phyloP scores from a whole-genome alignment of 1,140 invertebrate species.

The Sipha flava region DNA sequence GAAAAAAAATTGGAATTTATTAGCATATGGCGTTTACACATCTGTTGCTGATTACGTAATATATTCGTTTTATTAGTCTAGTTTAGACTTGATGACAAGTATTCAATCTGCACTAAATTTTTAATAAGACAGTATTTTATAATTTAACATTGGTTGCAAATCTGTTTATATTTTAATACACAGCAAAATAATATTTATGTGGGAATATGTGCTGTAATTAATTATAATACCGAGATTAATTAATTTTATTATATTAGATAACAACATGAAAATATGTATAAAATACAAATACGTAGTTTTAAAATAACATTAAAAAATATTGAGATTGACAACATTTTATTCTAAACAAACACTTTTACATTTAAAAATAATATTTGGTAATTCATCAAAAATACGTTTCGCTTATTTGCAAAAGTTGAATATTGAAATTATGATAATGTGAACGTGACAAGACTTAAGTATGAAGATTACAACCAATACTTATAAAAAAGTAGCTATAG shows the following conservation, averaged over 20 bases:
- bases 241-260: neutral
- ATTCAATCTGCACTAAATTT: neutral
- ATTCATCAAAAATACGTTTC: neutral
- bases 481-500: neutral
- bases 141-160: neutral
- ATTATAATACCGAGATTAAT: neutral
- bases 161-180: neutral
- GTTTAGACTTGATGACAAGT: neutral
- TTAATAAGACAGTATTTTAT: neutral
- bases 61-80: neutral
- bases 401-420: neutral
- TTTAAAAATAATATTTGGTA: neutral
- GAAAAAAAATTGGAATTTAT: neutral
- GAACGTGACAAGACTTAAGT: neutral
- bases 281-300: neutral
- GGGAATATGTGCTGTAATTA: neutral
- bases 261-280: neutral
- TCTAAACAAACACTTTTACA: neutral
- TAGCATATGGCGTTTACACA: neutral
- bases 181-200: neutral
- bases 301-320: neutral
- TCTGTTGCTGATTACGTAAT: neutral
- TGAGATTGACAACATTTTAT: neutral
- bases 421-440: neutral
- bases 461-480: neutral